These are phyloP conservation scores for Scleropages formosus DNA, from an alignment of 2,797 vertebrate genomes.

Conservation along the genomic window DNA sequence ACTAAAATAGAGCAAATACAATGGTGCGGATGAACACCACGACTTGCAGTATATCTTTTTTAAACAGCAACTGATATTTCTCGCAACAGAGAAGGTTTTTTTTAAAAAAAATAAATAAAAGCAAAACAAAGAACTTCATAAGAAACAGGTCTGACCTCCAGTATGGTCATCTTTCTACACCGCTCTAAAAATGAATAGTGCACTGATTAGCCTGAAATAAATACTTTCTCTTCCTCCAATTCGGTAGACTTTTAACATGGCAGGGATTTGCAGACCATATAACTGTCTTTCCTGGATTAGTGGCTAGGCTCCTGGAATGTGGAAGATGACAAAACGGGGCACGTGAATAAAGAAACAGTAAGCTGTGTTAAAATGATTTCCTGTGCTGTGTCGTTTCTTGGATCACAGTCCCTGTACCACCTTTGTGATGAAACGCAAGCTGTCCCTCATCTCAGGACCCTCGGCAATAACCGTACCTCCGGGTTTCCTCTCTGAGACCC, in stretches of 20 bases:
- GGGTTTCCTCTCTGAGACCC: not conserved
- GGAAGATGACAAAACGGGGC: not conserved
- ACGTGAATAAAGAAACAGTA: not conserved
- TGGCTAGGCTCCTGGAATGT: conserved; percentile 5
- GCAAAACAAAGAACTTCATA: not conserved
- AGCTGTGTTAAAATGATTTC: not conserved
- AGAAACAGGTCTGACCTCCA: not conserved
- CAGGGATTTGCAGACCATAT: not conserved
- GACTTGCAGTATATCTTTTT: not conserved
- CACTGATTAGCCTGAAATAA: not conserved
- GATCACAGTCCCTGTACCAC: not conserved
- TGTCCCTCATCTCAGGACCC: not conserved
- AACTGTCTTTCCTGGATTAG: conserved; percentile 20
- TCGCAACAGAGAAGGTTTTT: conserved; percentile 9
- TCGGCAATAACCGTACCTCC: not conserved
- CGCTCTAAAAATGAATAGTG: not conserved
- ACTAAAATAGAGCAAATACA: too few relatives aligned
- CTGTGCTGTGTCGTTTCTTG: not conserved
- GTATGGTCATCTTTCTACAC: not conserved
- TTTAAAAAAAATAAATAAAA: not conserved
- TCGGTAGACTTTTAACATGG: not conserved
- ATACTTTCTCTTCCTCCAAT: not conserved
- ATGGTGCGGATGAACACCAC: not conserved
- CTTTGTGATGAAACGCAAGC: not conserved
- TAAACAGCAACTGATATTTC: not conserved